Base-by-base conservation (phyloP, 2,888 invertebrate genomes). In the Drosophila anomalata region DNA sequence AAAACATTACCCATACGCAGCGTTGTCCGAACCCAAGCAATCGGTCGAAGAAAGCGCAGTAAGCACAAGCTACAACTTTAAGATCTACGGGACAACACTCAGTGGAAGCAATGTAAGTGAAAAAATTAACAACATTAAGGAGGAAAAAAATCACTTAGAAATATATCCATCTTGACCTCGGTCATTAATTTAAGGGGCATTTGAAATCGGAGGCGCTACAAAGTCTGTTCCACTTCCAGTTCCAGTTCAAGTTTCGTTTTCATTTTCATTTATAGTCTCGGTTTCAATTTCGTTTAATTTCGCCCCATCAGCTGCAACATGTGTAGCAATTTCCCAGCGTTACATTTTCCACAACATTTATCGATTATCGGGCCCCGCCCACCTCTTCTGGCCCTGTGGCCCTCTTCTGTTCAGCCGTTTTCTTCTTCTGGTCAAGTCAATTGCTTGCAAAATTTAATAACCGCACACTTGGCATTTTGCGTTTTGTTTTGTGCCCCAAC, bases 261-360 rank as follows among this genome's bases (percentile, higher is more conserved):
- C 41, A 50, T 42, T 47, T 62, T n/a, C 36, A 53, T 42, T 47
- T 62, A 12, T 22, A 26, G 20, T 29, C 56, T 76, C 44, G 31
- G 59, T 59, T 79, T 60, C 52, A 39, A 54, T 68, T 61, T 70
- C 56, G 48, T 48, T 62, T 63, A 42, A 63, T 67, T 77, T 80
- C 50, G 31, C 53, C 47, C 62, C 61, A 76, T 78, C 71, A 85
- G 68, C 66, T 75, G 77, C 70, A 62, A 63, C 67, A 66, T 78
- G 75, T 74, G 68, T 69, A 74, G 66, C 67, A 62, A 82, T 77
- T 82, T 76, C 72, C 75, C 85, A 79, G 57, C 65, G 62, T 65
- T 63, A 57, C 47, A 72, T 74, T 81, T 79, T 77, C 75, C 71
- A 72, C 73, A 73, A 77, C 77, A 75, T 82, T 82, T 87, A 82